Conservation (phyloP, 2,888 invertebrate species). For the Drosophila helvetica region DNA sequence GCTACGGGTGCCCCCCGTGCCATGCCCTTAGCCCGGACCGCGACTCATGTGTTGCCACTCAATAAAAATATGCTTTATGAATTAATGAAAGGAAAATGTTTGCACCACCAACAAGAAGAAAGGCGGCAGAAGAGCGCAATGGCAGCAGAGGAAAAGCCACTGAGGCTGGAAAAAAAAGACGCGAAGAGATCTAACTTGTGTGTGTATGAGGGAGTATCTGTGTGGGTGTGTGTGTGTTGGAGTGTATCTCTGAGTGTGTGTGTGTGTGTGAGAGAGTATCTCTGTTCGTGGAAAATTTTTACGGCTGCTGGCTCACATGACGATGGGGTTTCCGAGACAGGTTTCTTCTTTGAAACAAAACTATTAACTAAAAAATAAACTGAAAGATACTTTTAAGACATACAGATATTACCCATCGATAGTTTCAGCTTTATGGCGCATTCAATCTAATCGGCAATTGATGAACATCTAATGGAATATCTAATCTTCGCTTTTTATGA, state of each 20-base stretch:
- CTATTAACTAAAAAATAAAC: constrained; percentile 3
- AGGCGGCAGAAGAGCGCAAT: constrained; percentile 6
- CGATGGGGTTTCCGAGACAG: constrained; percentile 3
- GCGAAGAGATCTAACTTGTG: no score
- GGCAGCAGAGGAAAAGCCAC: neutral
- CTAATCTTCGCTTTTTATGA: neutral
- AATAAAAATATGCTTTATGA: constrained; percentile 78
- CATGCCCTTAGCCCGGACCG: no score
- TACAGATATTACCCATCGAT: constrained; percentile 13
- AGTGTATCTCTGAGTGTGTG: neutral
- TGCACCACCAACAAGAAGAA: constrained; percentile 50
- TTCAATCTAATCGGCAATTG: constrained; percentile 24
- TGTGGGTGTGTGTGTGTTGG: no score
- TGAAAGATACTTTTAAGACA: constrained; percentile 5
- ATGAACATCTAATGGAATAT: constrained; percentile 17
- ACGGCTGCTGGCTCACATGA: constrained; percentile 1
- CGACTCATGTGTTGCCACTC: constrained; percentile 71
- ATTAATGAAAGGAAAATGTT: constrained; percentile 79
- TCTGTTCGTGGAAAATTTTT: constrained; percentile 8
- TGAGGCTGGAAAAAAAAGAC: no score
- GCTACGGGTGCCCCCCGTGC: constrained; percentile 20
- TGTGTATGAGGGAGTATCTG: no score
- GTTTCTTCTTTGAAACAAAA: constrained; percentile 2
- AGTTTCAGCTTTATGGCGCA: constrained; percentile 1
- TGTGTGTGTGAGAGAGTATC: neutral